Evolutionary conservation across 2,113 vertebrate species (phyloP).

Genomic region (Clinocottus analis): DNA sequence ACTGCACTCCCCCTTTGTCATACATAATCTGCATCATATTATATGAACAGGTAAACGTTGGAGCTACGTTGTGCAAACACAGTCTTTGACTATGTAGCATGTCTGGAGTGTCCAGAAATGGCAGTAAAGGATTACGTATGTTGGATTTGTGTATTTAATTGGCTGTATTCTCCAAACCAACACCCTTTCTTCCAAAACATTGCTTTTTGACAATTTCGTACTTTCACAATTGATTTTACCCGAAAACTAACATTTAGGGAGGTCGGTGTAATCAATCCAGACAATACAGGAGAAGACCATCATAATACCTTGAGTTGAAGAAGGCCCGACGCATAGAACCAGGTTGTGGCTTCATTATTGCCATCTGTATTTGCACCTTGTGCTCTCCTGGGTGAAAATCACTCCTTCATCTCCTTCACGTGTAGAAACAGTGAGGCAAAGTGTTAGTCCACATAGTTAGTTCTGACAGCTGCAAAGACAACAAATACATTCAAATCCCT

Average conservation of each 20-base stretch:
- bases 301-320: neutral
- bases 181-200: too few relatives aligned
- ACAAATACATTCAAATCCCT: slow-evolving; percentile 13
- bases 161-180: neutral
- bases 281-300: neutral
- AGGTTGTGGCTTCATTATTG: neutral
- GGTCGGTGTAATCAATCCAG: neutral
- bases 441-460: neutral
- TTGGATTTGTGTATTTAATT: neutral
- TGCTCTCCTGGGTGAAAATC: neutral
- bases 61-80: neutral
- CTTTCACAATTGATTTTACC: neutral
- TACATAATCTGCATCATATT: neutral
- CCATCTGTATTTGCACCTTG: neutral
- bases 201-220: neutral
- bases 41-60: slow-evolving; percentile 2
- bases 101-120: neutral
- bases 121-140: neutral
- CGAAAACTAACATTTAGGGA: neutral
- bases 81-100: neutral
- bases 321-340: neutral
- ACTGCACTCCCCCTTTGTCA: neutral
- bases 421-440: neutral
- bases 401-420: neutral
- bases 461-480: neutral